A percentile compares a stretch with the other conserved stretches of the same genome.
Conservation (phyloP, 2,797 vertebrate species). For the Enteromius afrohamiltoni region DNA sequence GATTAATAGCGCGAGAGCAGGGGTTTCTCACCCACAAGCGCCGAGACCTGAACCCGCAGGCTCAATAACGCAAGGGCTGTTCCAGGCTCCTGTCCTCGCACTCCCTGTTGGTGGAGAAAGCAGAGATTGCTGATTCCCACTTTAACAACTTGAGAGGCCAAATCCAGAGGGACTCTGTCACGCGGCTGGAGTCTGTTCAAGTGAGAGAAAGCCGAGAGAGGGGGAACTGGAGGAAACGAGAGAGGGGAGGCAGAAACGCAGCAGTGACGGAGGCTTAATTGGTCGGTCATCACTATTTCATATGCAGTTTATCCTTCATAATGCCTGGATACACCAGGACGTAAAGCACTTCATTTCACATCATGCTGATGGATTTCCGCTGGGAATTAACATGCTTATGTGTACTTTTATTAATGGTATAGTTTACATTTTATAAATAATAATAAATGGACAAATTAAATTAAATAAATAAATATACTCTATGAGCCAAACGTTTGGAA, state of each 20-base stretch:
- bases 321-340: slow-evolving; percentile 71
- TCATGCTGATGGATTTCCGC: slow-evolving; percentile 25
- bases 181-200: slow-evolving; percentile 73
- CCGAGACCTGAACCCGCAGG: slow-evolving; percentile 73
- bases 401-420: background rate
- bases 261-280: slow-evolving; percentile 82
- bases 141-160: slow-evolving; percentile 73
- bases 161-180: slow-evolving; percentile 77
- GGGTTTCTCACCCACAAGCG: slow-evolving; percentile 78
- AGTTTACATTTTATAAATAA: background rate
- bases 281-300: slow-evolving; percentile 79
- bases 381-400: background rate
- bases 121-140: slow-evolving; percentile 76
- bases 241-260: slow-evolving; percentile 43
- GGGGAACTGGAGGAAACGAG: background rate
- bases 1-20: slow-evolving; percentile 81
- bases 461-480: too few species aligned
- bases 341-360: slow-evolving; percentile 55
- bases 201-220: slow-evolving; percentile 52
- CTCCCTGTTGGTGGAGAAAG: slow-evolving; percentile 58
- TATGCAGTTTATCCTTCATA: slow-evolving; percentile 85
- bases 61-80: slow-evolving; percentile 60
- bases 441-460: too few species aligned
- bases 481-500: background rate
- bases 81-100: slow-evolving; percentile 24